Evolutionary conservation across 2,888 invertebrate genomes (phyloP), one percentile per base, ranked within the genome.

Genomic region (Heliconius ismenius): DNA sequence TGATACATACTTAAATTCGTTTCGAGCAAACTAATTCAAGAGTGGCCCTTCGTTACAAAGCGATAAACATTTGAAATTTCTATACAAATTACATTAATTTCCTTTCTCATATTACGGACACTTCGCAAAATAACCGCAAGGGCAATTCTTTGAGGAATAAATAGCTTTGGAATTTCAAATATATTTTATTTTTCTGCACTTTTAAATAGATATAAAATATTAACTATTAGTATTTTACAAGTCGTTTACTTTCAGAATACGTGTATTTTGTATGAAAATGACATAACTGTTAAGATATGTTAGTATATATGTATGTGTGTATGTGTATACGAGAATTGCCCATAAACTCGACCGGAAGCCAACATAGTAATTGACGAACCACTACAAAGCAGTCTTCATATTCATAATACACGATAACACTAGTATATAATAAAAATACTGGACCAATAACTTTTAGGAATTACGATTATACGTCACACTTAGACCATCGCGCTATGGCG

Each of bases 381-480:
- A 90, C 90, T 88, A 89, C 74, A 88, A 92, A 92, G 91, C 92
- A 92, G 92, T 92, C 92, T 92, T 92, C 87, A 89, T 88, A 88
- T 87, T 87, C 79, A 81, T 84, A 84, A 88, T 80, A 80, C 83
- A 84, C 88, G 87, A 86, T 82, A 86, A 85, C 84, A 85, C 88
- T 90, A 91, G 86, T 83, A 82, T 86, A 85, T 83, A 88, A 90
- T 90, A 91, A 91, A 86, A 92, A 92, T 92, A 93, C 92, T 92
- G 92, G 92, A 93, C 92, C 92, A 90, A 91, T 90, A 89, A 90
- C 87, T 89, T 91, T 87, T 92, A 92, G 91, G 91, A 92, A 92
- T 90, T 89, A 90, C 86, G 76, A 79, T 72, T 80, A 79, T 15
- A 28, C 24, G 67, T 39, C 39, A 65, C 64, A 65, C 21, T 75